phyloP scores from a whole-genome alignment of 2,797 vertebrate species.

The Helarctos malayanus region DNA sequence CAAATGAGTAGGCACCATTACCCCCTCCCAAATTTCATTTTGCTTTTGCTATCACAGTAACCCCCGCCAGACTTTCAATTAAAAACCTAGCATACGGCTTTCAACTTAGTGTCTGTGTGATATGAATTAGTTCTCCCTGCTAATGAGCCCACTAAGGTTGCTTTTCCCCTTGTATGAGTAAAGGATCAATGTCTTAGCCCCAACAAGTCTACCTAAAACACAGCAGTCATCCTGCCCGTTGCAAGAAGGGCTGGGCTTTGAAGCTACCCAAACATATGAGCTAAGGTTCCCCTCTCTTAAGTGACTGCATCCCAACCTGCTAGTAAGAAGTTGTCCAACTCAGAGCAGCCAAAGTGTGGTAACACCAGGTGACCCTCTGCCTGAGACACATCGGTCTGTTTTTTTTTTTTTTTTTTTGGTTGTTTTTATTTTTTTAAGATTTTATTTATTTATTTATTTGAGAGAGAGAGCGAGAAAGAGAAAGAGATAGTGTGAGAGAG shows the following conservation, averaged over 20 bases:
- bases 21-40: not conserved
- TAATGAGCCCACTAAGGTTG: not conserved
- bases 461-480: not conserved
- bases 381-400: not conserved
- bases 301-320: not conserved
- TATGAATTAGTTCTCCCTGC: not conserved
- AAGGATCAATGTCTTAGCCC: not conserved
- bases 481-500: not conserved
- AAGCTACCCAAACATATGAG: not conserved
- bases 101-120: not conserved
- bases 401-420: not conserved
- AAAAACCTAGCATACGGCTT: constrained; percentile 4
- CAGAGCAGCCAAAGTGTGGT: not conserved
- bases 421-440: not conserved
- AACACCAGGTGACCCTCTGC: not conserved
- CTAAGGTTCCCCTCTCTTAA: not conserved
- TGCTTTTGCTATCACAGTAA: not conserved
- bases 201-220: not conserved
- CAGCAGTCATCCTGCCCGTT: not conserved
- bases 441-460: not conserved
- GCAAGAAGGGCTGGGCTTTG: not conserved
- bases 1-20: not conserved
- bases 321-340: not conserved
- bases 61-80: not conserved
- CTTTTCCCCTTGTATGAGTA: not conserved